Evolutionary conservation across 2,888 invertebrate genomes (phyloP).

Genomic region (Chaitophorus viminalis): DNA sequence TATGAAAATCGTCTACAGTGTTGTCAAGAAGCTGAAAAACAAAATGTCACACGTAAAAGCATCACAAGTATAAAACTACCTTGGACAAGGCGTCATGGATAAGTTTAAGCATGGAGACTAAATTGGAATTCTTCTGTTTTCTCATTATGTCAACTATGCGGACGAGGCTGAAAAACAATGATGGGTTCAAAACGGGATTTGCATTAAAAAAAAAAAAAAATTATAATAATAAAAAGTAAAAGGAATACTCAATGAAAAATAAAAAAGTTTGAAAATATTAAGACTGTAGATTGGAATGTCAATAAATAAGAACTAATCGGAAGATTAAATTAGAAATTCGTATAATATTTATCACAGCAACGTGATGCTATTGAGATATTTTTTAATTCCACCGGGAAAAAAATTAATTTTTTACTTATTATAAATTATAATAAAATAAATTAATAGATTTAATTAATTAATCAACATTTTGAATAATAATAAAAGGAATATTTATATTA

Average conservation of each 20-base stretch:
- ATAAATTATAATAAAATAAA: neutral
- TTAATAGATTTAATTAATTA: neutral
- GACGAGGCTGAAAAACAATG: constrained; percentile 55
- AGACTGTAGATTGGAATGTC: constrained; percentile 40
- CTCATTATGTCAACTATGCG: constrained; percentile 55
- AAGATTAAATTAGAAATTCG: constrained; percentile 43
- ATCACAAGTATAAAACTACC: constrained; percentile 33
- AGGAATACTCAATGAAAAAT: constrained; percentile 41
- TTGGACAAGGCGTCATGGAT: neutral
- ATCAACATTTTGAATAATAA: neutral
- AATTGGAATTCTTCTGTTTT: constrained; percentile 59
- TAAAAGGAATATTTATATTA: no score
- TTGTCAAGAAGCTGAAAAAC: constrained; percentile 36
- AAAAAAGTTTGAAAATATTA: constrained; percentile 48
- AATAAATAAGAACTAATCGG: constrained; percentile 53
- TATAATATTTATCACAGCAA: constrained; percentile 16
- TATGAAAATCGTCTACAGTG: neutral
- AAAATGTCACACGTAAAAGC: constrained; percentile 34
- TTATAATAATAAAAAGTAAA: constrained; percentile 51
- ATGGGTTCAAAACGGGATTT: constrained; percentile 45
- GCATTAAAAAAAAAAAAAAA: constrained; percentile 48
- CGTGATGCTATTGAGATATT: constrained; percentile 10
- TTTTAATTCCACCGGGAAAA: neutral
- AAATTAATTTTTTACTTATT: neutral
- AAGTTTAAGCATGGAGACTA: constrained; percentile 38